phyloP scores from a whole-genome alignment of 2,797 vertebrate species.

The Thripadectes ignobilis region DNA sequence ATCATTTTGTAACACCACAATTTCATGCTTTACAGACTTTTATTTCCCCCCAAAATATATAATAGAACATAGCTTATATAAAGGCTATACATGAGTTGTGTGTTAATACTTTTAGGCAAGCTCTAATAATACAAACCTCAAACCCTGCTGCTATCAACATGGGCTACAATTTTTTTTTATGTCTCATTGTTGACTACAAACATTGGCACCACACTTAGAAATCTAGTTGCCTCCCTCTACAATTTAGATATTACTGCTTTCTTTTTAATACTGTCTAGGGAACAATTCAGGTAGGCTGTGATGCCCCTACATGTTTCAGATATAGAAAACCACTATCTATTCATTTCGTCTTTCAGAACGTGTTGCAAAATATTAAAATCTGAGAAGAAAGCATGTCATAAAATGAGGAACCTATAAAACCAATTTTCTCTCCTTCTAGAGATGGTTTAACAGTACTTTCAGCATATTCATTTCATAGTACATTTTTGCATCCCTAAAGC shows the following conservation, averaged over 20 bases:
- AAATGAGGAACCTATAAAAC: constrained; percentile 63
- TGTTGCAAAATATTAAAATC: constrained; percentile 67
- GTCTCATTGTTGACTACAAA: constrained; percentile 69
- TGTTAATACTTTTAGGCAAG: constrained; percentile 71
- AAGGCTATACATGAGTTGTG: constrained; percentile 56
- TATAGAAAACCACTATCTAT: constrained; percentile 54
- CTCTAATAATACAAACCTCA: constrained; percentile 66
- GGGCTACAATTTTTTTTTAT: constrained; percentile 66
- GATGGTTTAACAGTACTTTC: constrained; percentile 60
- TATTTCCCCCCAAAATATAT: constrained; percentile 56
- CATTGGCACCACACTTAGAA: constrained; percentile 61
- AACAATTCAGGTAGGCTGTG: constrained; percentile 65
- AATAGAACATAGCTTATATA: constrained; percentile 55
- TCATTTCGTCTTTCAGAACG: constrained; percentile 59
- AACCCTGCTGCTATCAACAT: constrained; percentile 61
- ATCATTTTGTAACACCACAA: constrained; percentile 65
- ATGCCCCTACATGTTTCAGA: constrained; percentile 61
- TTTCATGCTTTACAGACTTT: constrained; percentile 70
- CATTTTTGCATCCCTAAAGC: constrained; percentile 49
- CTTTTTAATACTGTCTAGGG: constrained; percentile 63
- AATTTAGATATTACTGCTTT: constrained; percentile 63
- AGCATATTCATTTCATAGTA: constrained; percentile 36
- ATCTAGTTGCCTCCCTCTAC: constrained; percentile 54
- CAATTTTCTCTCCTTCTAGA: constrained; percentile 62
- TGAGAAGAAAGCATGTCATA: constrained; percentile 59